A percentile compares a stretch with the other conserved stretches of the same genome.
phyloP scores from a whole-genome alignment of 2,797 vertebrate species.

The Micropoecilia bifurca region DNA sequence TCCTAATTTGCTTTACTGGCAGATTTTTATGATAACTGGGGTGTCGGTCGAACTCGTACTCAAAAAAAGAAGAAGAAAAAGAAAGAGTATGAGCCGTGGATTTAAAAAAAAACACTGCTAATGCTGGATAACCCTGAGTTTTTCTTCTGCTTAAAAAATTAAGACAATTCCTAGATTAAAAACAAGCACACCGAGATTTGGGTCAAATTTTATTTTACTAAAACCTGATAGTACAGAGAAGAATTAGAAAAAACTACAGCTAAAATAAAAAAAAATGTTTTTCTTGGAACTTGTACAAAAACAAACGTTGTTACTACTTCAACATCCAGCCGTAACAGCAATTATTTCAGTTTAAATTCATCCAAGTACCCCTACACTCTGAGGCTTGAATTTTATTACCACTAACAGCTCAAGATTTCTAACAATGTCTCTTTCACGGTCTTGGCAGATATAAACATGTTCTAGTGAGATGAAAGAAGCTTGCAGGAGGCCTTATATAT shows the following conservation, averaged over 20 bases:
- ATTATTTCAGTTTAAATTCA: neutral
- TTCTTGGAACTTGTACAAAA: neutral
- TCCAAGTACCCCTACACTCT: constrained; percentile 10
- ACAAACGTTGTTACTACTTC: neutral
- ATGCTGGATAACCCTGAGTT: constrained; percentile 30
- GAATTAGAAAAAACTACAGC: neutral
- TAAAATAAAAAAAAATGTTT: neutral
- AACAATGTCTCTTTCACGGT: constrained; percentile 49
- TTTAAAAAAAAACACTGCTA: constrained; percentile 26
- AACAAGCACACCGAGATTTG: constrained; percentile 10
- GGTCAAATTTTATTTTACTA: constrained; percentile 14
- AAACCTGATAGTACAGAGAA: constrained; percentile 5
- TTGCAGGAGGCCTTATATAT: constrained; percentile 29
- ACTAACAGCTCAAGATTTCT: constrained; percentile 40
- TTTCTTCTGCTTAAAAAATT: constrained; percentile 27
- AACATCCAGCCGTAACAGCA: neutral
- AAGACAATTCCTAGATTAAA: constrained; percentile 14
- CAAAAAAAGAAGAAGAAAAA: neutral
- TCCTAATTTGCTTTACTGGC: constrained; percentile 76
- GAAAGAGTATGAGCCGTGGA: constrained; percentile 33
- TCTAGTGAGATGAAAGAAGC: constrained; percentile 39
- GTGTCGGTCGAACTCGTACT: constrained; percentile 49
- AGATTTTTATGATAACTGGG: constrained; percentile 65
- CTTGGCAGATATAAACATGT: constrained; percentile 25
- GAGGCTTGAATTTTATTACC: constrained; percentile 39